Base-by-base conservation (phyloP, 2,113 vertebrate species). In the Tor tambroides region DNA sequence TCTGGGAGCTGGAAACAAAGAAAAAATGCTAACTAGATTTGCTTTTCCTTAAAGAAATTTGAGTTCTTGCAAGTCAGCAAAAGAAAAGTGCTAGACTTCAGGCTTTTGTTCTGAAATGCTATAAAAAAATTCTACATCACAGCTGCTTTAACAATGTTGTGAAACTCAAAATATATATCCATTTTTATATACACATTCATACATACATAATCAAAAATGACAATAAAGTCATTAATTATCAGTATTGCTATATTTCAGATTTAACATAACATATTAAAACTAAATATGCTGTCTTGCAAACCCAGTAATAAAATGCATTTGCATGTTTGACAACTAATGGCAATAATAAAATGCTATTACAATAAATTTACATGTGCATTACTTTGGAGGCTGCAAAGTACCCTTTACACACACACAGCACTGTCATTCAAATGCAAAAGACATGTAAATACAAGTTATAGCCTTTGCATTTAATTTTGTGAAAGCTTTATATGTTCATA, bases 1-100 rank as follows among this genome's bases (percentile, higher is more conserved):
- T 95, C 96, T 75, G 97, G 95, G 87, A 99, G 97, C 98, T 99
- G 65, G 6, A 82, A 65, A 82, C 0, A 67, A 30, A 69, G 9
- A 80, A 26, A 17, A 11, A 49, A 49, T 15, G 6, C 5, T 28
- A 19, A 77, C 12, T 30, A 51, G 46, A 77, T 28, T 51, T 30
- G 75, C 14, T 17, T 77, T 77, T 49, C 7, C 43, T 51, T 9
- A 49, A 46, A 19, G 19, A 32, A 69, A 69, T 21, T 5, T 8
- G 7, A 35, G 67, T 71, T 71, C 30, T 35, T 78, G 5, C 17
- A 78, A 54, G 26, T 46, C 4, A 28, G n/a, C 7, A 28, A 49
- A 76, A 76, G 41, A 43, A 46, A 23, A 43, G 5, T 54, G 15
- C 51, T 54, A 21, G 51, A 51, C 4, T 51, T 38, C 7, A 38